A percentile compares a stretch with the other conserved stretches of the same genome.
Evolutionary conservation across 30 jellyfish, hydroid and myxozoan species (phyloP).

Genomic region (Pseudorhiza aurosa): DNA sequence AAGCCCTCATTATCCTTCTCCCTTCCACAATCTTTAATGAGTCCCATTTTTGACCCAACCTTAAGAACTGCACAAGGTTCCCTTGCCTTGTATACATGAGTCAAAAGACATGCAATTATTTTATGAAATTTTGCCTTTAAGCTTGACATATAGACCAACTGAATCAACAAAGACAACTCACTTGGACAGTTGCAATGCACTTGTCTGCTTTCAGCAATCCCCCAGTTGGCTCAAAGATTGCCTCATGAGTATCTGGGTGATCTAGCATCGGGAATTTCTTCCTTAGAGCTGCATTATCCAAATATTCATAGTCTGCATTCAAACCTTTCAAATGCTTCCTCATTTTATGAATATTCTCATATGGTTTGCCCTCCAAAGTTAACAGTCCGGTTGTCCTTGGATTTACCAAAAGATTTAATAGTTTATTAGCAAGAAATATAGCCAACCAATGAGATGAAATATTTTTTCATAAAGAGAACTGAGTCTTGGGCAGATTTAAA

Average conservation of each 20-base stretch:
- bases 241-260: constrained; percentile 27
- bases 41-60: no score
- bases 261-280: constrained; percentile 66
- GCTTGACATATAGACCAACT: no score
- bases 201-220: constrained; percentile 77
- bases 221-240: constrained; percentile 70
- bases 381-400: constrained; percentile 59
- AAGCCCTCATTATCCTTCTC: no score
- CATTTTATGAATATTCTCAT: not conserved
- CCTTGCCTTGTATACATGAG: no score
- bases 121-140: no score
- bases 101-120: no score
- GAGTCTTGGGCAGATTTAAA: no score
- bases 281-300: constrained; percentile 8
- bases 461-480: no score
- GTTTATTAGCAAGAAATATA: no score
- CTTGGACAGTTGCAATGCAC: constrained; percentile 79
- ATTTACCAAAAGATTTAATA: not conserved
- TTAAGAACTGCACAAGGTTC: no score
- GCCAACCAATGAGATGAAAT: no score
- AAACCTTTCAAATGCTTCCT: constrained; percentile 9
- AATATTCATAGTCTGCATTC: constrained; percentile 15
- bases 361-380: constrained; percentile 31
- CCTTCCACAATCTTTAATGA: no score
- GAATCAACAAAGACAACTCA: not conserved